A percentile compares a stretch with the other conserved stretches of the same genome.
Conservation (phyloP, 2,888 invertebrate genomes). For the Drosophila quasianomalipes region DNA sequence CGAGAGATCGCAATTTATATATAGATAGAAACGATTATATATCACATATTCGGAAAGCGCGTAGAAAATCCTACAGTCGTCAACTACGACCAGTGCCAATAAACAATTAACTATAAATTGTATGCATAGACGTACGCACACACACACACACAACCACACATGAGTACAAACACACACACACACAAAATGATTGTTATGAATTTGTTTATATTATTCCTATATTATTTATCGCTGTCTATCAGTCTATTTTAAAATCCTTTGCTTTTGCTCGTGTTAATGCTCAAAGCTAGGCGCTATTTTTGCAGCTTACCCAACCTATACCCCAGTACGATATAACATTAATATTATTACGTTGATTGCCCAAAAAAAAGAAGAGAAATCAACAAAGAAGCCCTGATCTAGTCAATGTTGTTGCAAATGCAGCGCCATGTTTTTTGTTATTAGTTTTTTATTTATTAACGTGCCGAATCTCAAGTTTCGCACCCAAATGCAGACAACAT, state of each 20-base stretch:
- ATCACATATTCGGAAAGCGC: slow-evolving; percentile 19
- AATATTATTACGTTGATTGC: slow-evolving; percentile 35
- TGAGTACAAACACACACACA: slow-evolving; percentile 8
- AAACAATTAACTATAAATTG: slow-evolving; percentile 34
- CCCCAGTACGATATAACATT: slow-evolving; percentile 7
- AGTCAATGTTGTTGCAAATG: slow-evolving; percentile 67
- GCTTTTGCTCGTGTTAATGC: slow-evolving; percentile 55
- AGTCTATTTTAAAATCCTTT: slow-evolving; percentile 12
- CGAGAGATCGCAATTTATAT: slow-evolving; percentile 29
- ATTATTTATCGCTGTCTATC: slow-evolving; percentile 21
- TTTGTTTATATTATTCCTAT: slow-evolving; percentile 19
- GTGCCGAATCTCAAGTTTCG: slow-evolving; percentile 74
- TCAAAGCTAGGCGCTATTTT: slow-evolving; percentile 52
- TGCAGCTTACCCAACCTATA: slow-evolving; percentile 27
- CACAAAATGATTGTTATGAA: slow-evolving; percentile 24
- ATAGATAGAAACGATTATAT: slow-evolving; percentile 23
- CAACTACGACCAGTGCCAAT: slow-evolving; percentile 53
- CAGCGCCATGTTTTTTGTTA: slow-evolving; percentile 72
- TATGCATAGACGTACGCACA: slow-evolving; percentile 20
- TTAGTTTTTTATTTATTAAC: slow-evolving; percentile 74
- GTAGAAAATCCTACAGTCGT: slow-evolving; percentile 30
- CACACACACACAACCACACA: slow-evolving; percentile 8
- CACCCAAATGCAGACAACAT: slow-evolving; percentile 53
- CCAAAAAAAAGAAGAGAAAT: slow-evolving; percentile 21
- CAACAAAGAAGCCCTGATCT: slow-evolving; percentile 48